Conservation (phyloP, 1,140 invertebrate species). For the Harlomillsia oculata region DNA sequence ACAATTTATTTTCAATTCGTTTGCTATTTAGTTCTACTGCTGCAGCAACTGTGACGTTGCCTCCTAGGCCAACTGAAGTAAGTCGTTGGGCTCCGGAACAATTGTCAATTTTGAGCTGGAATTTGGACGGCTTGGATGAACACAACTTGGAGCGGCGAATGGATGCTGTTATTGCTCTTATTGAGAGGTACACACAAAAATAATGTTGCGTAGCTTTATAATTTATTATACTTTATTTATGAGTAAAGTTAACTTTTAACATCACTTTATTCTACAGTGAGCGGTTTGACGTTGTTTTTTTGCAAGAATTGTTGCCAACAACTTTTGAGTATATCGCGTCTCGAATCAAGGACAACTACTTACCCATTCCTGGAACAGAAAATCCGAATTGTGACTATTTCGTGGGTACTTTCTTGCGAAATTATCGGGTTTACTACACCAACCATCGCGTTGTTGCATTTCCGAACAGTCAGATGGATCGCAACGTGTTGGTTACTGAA, state of each 20-base stretch:
- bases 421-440: constrained; percentile 42
- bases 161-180: constrained; percentile 45
- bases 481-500: constrained; percentile 43
- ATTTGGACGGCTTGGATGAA: constrained; percentile 53
- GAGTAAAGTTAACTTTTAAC: too few relatives aligned
- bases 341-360: constrained; percentile 40
- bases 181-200: constrained; percentile 44
- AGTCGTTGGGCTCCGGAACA: constrained; percentile 38
- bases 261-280: constrained; percentile 44
- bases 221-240: not conserved
- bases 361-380: constrained; percentile 38
- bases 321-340: constrained; percentile 41
- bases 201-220: not conserved
- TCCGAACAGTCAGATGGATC: constrained; percentile 42
- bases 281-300: constrained; percentile 51
- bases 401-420: constrained; percentile 44
- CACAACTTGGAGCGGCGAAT: constrained; percentile 46
- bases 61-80: too few relatives aligned
- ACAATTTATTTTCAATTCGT: too few relatives aligned
- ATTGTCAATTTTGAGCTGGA: constrained; percentile 49
- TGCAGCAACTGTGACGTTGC: too few relatives aligned
- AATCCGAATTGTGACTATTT: constrained; percentile 43
- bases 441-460: constrained; percentile 43
- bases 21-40: too few relatives aligned
- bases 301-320: constrained; percentile 52